Conservation (phyloP, 2,113 vertebrate genomes). For the Aphyosemion australe region DNA sequence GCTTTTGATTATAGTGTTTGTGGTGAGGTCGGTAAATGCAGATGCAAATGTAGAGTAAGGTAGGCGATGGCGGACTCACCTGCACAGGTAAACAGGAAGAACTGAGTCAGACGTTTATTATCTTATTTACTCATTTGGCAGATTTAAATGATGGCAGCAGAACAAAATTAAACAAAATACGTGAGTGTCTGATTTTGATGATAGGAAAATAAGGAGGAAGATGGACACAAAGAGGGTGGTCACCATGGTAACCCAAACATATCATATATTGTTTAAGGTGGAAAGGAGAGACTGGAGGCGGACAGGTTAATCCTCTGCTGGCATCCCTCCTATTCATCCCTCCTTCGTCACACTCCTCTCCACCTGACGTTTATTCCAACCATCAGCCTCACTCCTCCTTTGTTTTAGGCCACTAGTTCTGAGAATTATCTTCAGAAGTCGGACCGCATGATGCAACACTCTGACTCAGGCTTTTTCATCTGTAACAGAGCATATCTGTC, state of each 20-base stretch:
- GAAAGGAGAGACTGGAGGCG: slow-evolving; percentile 60
- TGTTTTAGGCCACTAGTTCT: neutral
- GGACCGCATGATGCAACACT: neutral
- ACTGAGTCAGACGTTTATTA: slow-evolving; percentile 6
- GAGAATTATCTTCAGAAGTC: neutral
- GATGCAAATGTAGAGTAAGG: slow-evolving; percentile 48
- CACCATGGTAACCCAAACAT: slow-evolving; percentile 35
- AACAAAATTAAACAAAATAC: neutral
- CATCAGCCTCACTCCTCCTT: neutral
- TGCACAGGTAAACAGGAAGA: slow-evolving; percentile 29
- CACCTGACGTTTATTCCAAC: slow-evolving; percentile 25
- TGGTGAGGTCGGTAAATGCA: slow-evolving; percentile 48
- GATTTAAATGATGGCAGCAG: neutral
- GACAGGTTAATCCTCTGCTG: slow-evolving; percentile 71
- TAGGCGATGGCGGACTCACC: slow-evolving; percentile 26
- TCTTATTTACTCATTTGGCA: slow-evolving; percentile 2
- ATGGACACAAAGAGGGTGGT: slow-evolving; percentile 10
- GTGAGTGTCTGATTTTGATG: neutral
- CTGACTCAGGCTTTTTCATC: neutral
- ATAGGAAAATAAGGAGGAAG: neutral
- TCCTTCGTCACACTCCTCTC: slow-evolving; percentile 40
- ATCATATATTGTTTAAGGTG: slow-evolving; percentile 46
- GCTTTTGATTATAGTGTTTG: slow-evolving; percentile 58
- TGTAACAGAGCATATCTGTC: too few relatives aligned
- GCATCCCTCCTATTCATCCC: slow-evolving; percentile 57